These are phyloP conservation scores for Falcunculus frontatus DNA, from an alignment of 2,113 vertebrate genomes.

Conservation along the genomic window DNA sequence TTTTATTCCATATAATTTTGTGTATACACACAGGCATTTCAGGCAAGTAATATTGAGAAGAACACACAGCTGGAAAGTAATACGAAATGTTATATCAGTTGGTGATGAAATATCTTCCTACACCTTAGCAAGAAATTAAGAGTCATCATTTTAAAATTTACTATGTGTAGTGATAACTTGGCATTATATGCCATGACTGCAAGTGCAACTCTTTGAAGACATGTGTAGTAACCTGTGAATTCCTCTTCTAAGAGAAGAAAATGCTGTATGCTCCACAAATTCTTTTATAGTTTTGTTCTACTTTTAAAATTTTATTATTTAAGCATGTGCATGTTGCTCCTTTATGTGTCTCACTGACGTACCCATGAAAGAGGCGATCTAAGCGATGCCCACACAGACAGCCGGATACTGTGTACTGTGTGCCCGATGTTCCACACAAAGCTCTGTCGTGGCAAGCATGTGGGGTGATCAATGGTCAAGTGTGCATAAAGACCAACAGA, in stretches of 20 bases:
- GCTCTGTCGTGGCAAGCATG: fast-evolving
- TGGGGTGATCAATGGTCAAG: background rate
- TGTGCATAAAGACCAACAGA: background rate
- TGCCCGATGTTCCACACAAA: fast-evolving
- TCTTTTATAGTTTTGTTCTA: background rate
- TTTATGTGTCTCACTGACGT: background rate
- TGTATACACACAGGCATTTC: background rate
- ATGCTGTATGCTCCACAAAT: background rate
- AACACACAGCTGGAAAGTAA: background rate
- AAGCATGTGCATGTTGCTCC: background rate
- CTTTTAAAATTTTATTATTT: background rate
- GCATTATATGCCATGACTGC: background rate
- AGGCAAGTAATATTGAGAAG: background rate
- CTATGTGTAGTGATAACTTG: background rate
- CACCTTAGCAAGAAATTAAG: background rate
- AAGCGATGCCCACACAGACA: fast-evolving
- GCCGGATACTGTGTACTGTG: fast-evolving
- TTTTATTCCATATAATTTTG: background rate
- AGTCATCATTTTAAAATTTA: background rate
- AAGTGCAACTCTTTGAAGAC: background rate
- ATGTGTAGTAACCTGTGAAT: background rate
- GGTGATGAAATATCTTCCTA: background rate
- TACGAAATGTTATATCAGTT: background rate
- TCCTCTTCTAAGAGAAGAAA: background rate
- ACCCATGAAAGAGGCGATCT: fast-evolving